These are phyloP conservation scores for Albula goreensis DNA, from an alignment of 2,113 vertebrate genomes.

Conservation along the genomic window DNA sequence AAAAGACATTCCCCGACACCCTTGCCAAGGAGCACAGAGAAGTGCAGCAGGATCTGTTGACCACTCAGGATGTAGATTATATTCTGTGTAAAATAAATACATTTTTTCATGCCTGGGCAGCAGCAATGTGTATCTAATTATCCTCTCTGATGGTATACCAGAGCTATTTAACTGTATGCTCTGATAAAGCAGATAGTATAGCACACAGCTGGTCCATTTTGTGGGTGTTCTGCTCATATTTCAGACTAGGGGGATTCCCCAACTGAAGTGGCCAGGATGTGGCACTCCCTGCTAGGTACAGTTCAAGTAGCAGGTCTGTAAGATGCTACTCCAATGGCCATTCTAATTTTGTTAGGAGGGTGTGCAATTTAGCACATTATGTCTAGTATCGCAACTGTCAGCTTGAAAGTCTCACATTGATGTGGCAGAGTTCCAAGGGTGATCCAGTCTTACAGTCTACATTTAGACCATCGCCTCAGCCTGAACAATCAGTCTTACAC, in stretches of 20 bases:
- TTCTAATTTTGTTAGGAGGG: neutral
- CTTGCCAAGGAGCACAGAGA: neutral
- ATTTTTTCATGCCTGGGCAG: neutral
- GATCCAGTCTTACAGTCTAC: neutral
- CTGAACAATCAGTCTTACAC: too few relatives aligned
- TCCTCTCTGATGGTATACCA: neutral
- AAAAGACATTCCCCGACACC: slow-evolving; percentile 12
- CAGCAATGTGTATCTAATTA: neutral
- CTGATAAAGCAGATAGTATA: neutral
- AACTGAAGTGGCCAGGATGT: neutral
- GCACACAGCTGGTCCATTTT: neutral
- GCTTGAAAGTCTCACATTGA: neutral
- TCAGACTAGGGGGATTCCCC: neutral
- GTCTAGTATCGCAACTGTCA: neutral
- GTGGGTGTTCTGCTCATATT: neutral
- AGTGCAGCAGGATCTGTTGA: neutral
- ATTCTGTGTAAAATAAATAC: neutral
- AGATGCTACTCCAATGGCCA: neutral
- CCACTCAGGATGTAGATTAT: neutral
- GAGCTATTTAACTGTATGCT: neutral
- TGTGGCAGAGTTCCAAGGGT: neutral
- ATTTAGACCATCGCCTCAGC: too few relatives aligned
- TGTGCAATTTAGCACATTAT: neutral
- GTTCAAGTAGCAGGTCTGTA: neutral
- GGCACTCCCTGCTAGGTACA: neutral